Conservation (phyloP, 1,140 invertebrate genomes). For the Leptinotarsa texana region DNA sequence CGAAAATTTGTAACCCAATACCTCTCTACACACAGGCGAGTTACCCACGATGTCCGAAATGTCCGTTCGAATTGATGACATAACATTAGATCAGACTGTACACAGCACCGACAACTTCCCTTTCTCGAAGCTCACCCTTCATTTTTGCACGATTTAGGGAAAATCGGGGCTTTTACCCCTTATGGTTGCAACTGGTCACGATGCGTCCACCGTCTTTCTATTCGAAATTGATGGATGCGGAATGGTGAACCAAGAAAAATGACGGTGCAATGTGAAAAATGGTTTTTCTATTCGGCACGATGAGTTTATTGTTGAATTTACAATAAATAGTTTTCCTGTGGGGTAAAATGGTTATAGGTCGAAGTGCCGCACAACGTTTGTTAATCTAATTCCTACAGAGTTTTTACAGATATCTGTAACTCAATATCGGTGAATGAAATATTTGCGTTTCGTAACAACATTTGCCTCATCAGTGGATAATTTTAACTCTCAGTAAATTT, state of each 20-base stretch:
- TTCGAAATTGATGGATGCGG: slow-evolving; percentile 23
- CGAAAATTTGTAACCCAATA: slow-evolving; percentile 9
- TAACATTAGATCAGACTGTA: slow-evolving; percentile 29
- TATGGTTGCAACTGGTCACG: slow-evolving; percentile 22
- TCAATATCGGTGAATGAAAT: no score
- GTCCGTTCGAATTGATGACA: slow-evolving; percentile 22
- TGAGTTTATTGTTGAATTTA: no score
- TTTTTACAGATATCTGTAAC: no score
- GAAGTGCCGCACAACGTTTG: no score
- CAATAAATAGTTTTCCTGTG: no score
- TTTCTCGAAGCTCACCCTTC: slow-evolving; percentile 23
- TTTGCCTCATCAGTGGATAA: no score
- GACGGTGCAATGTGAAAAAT: no score
- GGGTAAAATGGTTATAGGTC: no score
- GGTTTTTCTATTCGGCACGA: no score
- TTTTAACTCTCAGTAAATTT: no score
- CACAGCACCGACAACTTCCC: slow-evolving; percentile 2
- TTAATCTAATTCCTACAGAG: no score
- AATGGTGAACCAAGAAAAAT: slow-evolving; percentile 9
- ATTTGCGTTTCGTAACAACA: no score
- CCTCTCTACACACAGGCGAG: slow-evolving; percentile 9
- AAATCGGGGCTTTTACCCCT: slow-evolving; percentile 28
- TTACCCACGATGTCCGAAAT: slow-evolving; percentile 21
- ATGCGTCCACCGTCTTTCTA: slow-evolving; percentile 15
- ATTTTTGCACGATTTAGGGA: slow-evolving; percentile 29